Conservation (phyloP, 2,113 vertebrate species). For the Nestor notabilis region DNA sequence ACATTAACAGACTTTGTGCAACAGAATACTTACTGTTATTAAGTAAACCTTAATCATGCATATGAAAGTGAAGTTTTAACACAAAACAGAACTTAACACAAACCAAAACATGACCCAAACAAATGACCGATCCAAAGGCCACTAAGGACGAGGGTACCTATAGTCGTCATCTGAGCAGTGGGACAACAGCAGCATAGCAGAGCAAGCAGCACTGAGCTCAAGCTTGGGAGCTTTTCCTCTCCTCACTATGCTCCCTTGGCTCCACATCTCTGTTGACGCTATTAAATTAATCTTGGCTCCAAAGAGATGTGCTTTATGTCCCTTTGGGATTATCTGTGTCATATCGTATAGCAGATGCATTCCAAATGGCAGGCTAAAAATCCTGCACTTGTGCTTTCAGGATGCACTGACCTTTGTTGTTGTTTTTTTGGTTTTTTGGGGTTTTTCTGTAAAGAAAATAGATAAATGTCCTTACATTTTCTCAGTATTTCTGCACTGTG, state of each 20-base stretch:
- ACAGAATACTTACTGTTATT: background rate
- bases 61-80: background rate
- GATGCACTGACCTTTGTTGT: background rate
- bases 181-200: background rate
- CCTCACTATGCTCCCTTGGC: fast-evolving
- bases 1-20: background rate
- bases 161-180: too few species aligned
- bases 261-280: background rate
- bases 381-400: background rate
- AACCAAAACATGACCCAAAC: background rate
- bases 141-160: background rate
- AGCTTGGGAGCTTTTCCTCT: background rate
- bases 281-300: background rate
- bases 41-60: background rate
- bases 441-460: background rate
- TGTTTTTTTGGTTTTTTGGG: background rate
- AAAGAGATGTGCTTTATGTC: background rate
- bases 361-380: background rate
- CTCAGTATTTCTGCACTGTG: background rate
- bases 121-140: background rate
- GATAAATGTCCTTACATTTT: background rate
- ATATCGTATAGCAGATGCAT: background rate
- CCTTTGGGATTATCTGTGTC: background rate
- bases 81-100: background rate
- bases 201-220: background rate